phyloP scores from a whole-genome alignment of 2,797 vertebrate genomes.

The Sebastiscus albofasciatus region DNA sequence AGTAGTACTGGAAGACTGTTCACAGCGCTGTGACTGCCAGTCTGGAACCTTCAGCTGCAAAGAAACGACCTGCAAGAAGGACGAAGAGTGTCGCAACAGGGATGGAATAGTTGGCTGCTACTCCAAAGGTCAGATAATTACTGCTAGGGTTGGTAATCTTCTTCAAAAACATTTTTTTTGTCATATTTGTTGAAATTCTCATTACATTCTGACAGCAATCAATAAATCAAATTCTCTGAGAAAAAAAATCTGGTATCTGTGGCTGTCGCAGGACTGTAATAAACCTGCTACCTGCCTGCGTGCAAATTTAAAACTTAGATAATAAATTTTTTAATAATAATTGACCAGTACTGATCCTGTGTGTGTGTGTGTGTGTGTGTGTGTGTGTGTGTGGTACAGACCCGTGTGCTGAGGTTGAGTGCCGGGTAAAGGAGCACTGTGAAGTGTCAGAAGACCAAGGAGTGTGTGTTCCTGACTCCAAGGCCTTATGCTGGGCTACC shows the following conservation, averaged over 20 bases:
- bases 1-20: not conserved
- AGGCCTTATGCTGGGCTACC: slow-evolving; percentile 6
- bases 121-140: slow-evolving; percentile 12
- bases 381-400: slow-evolving; percentile 1
- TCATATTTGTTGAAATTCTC: not conserved
- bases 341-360: not conserved
- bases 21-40: slow-evolving; percentile 20
- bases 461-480: slow-evolving; percentile 19
- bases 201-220: not conserved
- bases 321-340: not conserved
- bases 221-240: not conserved
- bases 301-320: too few relatives aligned
- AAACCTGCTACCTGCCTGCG: too few relatives aligned
- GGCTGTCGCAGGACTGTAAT: not conserved
- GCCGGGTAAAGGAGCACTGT: slow-evolving; percentile 39
- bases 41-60: slow-evolving; percentile 28
- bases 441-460: slow-evolving; percentile 4
- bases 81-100: slow-evolving; percentile 26
- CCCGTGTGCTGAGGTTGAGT: slow-evolving; percentile 12
- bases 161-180: not conserved
- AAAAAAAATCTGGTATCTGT: not conserved
- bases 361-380: not conserved
- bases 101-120: slow-evolving; percentile 18
- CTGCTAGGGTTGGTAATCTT: not conserved
- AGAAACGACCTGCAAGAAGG: not conserved